A percentile compares a stretch with the other conserved stretches of the same genome.
phyloP scores from a whole-genome alignment of 1,140 invertebrate genomes.

The Arion vulgaris region DNA sequence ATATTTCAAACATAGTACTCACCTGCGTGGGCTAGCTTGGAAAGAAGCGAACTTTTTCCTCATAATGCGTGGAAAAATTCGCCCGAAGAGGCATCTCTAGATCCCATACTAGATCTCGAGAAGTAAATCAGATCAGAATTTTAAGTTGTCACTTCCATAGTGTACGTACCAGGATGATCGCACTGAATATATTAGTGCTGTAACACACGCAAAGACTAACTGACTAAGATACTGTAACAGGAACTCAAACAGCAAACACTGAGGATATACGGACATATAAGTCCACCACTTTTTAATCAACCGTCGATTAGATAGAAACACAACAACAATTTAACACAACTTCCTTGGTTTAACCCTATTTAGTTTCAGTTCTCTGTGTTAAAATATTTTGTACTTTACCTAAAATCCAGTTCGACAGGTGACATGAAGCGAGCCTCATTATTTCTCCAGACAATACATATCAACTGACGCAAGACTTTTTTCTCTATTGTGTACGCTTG shows the following conservation, averaged over 20 bases:
- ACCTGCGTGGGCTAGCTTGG: conserved; percentile 22
- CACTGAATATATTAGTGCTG: background rate
- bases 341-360: background rate
- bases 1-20: too few species aligned
- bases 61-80: conserved; percentile 12
- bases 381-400: background rate
- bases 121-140: background rate
- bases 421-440: conserved; percentile 10
- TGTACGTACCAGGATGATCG: background rate
- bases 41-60: conserved; percentile 10
- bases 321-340: too few species aligned
- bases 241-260: too few species aligned
- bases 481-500: too few species aligned
- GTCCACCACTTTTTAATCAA: too few species aligned
- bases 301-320: too few species aligned
- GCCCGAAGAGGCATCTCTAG: conserved; percentile 21
- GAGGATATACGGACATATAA: too few species aligned
- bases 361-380: background rate
- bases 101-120: conserved; percentile 18
- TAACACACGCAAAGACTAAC: background rate
- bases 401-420: background rate
- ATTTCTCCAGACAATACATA: background rate
- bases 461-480: background rate
- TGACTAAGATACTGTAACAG: background rate
- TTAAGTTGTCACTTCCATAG: conserved; percentile 3